Evolutionary conservation across 2,797 vertebrate species (phyloP).

Genomic region (Petrocephalus schoutedeni): DNA sequence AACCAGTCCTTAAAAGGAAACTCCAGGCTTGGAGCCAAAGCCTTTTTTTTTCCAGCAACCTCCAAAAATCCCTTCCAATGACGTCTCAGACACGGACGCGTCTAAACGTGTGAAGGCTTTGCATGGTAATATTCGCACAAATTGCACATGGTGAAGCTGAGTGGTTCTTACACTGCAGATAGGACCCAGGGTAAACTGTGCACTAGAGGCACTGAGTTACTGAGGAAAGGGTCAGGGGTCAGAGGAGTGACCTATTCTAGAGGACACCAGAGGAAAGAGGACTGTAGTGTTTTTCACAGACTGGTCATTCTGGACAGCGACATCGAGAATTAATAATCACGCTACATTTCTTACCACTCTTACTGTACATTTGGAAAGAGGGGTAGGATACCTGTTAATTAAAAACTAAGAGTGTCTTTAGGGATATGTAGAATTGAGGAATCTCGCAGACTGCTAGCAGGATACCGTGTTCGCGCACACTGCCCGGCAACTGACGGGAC

Average conservation of each 20-base stretch:
- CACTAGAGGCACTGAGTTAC: neutral
- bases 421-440: neutral
- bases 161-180: neutral
- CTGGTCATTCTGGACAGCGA: neutral
- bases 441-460: neutral
- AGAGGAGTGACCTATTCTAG: neutral
- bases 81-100: neutral
- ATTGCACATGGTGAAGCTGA: neutral
- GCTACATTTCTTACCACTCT: neutral
- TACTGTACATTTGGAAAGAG: neutral
- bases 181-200: neutral
- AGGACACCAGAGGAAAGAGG: neutral
- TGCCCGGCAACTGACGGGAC: neutral
- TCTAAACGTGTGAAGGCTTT: neutral
- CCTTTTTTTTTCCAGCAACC: neutral
- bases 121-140: neutral
- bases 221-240: neutral
- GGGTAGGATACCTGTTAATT: neutral
- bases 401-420: neutral
- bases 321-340: neutral
- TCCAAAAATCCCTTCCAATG: neutral
- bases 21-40: neutral
- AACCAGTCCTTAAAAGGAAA: neutral
- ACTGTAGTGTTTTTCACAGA: neutral
- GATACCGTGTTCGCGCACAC: neutral